Conservation (phyloP, 2,797 vertebrate genomes). For the Lutjanus campechanus region DNA sequence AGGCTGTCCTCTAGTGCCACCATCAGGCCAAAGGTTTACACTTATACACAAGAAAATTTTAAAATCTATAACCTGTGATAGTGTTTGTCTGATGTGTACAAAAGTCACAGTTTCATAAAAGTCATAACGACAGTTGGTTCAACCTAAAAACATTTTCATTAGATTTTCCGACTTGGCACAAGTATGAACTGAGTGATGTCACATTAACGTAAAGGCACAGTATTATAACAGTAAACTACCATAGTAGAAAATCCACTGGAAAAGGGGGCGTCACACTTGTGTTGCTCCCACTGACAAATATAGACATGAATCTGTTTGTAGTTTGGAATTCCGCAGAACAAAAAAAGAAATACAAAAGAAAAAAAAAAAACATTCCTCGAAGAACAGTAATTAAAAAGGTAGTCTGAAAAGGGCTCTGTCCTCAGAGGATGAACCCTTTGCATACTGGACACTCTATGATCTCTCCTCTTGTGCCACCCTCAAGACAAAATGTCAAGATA, state of each 20-base stretch:
- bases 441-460: neutral
- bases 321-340: neutral
- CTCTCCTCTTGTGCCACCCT: neutral
- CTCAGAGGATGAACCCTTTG: neutral
- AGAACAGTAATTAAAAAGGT: neutral
- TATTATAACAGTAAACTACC: neutral
- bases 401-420: neutral
- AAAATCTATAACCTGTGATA: neutral
- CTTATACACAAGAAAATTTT: neutral
- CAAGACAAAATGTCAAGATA: neutral
- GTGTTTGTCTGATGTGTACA: neutral
- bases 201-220: neutral
- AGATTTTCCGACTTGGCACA: neutral
- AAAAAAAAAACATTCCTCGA: neutral
- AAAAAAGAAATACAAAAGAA: neutral
- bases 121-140: neutral
- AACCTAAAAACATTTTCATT: neutral
- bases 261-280: too few species aligned
- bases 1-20: neutral
- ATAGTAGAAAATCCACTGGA: neutral
- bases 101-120: neutral
- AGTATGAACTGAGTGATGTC: neutral
- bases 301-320: too few species aligned
- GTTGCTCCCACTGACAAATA: neutral
- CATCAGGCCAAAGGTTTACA: neutral